Evolutionary conservation across 2,888 invertebrate species (phyloP), one percentile per base, ranked within the genome.

Genomic region (Drosophila subquinaria): DNA sequence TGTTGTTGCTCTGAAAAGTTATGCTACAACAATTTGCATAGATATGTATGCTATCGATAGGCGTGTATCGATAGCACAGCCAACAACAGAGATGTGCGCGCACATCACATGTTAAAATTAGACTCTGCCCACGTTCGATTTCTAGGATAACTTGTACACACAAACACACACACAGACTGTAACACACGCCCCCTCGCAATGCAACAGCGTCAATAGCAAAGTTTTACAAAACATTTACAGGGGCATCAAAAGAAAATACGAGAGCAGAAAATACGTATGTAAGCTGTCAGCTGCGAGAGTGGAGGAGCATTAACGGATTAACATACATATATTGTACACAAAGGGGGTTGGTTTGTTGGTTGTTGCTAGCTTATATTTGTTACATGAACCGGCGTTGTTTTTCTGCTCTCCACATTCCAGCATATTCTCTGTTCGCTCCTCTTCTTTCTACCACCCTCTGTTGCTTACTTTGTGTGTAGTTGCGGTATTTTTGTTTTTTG

Each of bases 51-150:
- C 36, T 64, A 56, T 74, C 66, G 65, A 76, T 79, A 69, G 52
- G 45, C 13, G 56, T 61, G 45, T 61, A 69, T 76, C 75, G 75
- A 67, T 76, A 73, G 23, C 20, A 51, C n/a, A 48, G 13, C 40
- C 11, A 55, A 62, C 30, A 76, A 40, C 11, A 65, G 35, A 20
- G 45, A 60, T 51, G 62, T 67, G 67, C 63, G 67, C 75, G 65
- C 68, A 76, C 69, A 69, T 62, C 75, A 60, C 60, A 81, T 71
- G 79, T 69, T 84, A 84, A 88, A 88, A 60, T 81, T 84, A 88
- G 74, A 82, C 65, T 71, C 61, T 71, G 51, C 55, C 69, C 65
- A 69, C 79, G 69, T 69, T 71, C n/a, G 30, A 70, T 65, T 53
- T 81, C 66, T 81, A 79, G 76, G 79, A 81, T 81, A 84, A 70